Conservation (phyloP, 2,888 invertebrate genomes). For the Caenorhabditis macrosperma region DNA sequence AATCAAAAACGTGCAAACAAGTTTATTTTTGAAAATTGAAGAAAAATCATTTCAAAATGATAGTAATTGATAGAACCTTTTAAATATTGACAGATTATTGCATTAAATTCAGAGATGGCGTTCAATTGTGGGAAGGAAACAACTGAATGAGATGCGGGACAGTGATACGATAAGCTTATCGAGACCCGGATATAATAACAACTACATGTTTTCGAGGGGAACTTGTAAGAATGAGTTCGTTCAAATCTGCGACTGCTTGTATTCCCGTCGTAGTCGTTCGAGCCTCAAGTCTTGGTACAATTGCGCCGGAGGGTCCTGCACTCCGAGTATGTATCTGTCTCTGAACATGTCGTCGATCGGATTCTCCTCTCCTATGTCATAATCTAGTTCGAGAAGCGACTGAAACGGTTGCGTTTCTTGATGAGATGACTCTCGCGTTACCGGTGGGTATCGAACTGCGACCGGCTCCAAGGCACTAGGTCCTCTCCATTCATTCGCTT, state of each 20-base stretch:
- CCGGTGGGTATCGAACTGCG: constrained; percentile 48
- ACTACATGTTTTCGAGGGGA: neutral
- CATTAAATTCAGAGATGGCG: neutral
- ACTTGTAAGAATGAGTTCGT: neutral
- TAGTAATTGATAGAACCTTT: neutral
- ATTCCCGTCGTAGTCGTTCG: constrained; percentile 67
- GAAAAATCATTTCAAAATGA: neutral
- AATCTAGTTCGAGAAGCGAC: constrained; percentile 54
- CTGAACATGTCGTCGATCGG: constrained; percentile 69
- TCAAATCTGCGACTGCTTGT: constrained; percentile 66
- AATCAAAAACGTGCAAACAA: constrained; percentile 7
- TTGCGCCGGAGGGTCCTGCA: constrained; percentile 66
- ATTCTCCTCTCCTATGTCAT: constrained; percentile 60
- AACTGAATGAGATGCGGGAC: constrained; percentile 2
- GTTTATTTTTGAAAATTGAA: neutral
- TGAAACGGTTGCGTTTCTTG: constrained; percentile 14
- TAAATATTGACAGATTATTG: constrained; percentile 8
- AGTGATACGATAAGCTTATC: constrained; percentile 15
- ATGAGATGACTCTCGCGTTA: neutral
- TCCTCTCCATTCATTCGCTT: constrained; percentile 60
- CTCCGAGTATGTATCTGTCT: constrained; percentile 68
- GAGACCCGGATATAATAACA: constrained; percentile 3
- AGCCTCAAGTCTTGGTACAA: constrained; percentile 66
- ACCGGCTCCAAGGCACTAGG: constrained; percentile 47
- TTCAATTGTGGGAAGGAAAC: neutral